phyloP scores from a whole-genome alignment of 2,113 vertebrate genomes.

The Pitta sordida region DNA sequence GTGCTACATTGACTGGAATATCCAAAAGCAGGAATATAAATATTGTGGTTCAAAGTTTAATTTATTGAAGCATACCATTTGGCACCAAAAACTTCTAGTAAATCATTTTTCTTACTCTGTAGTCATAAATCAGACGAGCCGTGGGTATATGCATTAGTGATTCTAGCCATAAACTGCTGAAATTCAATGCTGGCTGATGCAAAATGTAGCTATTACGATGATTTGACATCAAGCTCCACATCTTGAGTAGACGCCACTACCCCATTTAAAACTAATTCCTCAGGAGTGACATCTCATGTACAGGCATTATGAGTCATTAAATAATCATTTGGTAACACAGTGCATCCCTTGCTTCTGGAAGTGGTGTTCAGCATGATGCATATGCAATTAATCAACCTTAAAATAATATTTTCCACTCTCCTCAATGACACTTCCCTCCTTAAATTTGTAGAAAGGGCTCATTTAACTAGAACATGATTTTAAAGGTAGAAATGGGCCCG shows the following conservation, averaged over 20 bases:
- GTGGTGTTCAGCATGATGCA: not conserved
- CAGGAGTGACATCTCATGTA: constrained; percentile 13
- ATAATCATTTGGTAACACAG: constrained; percentile 32
- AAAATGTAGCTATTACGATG: not conserved
- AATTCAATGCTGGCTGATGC: not conserved
- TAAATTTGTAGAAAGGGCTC: not conserved
- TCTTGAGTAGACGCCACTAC: constrained; percentile 10
- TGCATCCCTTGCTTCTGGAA: not conserved
- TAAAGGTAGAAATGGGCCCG: not conserved
- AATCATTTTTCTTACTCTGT: not conserved
- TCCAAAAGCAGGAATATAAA: not conserved
- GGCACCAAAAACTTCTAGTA: not conserved
- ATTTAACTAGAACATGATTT: not conserved
- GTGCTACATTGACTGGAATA: not conserved
- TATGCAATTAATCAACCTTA: constrained; percentile 22
- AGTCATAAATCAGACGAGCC: not conserved
- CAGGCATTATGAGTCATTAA: constrained; percentile 46
- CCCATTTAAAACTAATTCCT: constrained; percentile 34
- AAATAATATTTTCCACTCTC: constrained; percentile 23
- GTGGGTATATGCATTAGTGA: not conserved
- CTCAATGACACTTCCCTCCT: not conserved
- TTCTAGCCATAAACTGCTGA: not conserved
- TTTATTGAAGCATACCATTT: constrained; percentile 8
- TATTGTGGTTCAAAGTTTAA: constrained; percentile 44
- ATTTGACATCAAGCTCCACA: constrained; percentile 19